Base-by-base conservation (phyloP, 1,140 invertebrate species). In the Drosophila murphyi region DNA sequence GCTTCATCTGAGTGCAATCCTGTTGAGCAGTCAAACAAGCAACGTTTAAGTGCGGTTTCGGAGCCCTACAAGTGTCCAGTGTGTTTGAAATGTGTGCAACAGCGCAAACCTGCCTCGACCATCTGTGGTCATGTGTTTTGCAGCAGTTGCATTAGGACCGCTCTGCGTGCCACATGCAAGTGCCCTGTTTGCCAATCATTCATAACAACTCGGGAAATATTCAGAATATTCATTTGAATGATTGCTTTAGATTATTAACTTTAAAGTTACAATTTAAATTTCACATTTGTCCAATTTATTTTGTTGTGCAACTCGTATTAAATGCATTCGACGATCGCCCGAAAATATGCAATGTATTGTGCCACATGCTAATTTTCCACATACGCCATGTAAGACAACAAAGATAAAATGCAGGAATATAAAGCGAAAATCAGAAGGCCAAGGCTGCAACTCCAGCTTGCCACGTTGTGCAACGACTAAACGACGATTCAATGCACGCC, bases 321-420 rank as follows among this genome's bases (percentile, higher is more conserved):
- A 57, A 32, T 60, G 34, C 3, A 34, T 35, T 48, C 7, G 5
- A 20, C 8, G 7, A 29, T 43, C 51, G 39, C 72, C 37, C 3
- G 4, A 61, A 55, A 54, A 12, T 70, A 80, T 65, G 69, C 68
- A 45, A 56, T 12, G 31, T 10, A 20, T 35, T 34, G 28, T 4
- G n/a, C 6, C 35, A 29, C 56, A 45, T 10, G 29, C 35, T 71
- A 32, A 80, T 70, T 79, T 87, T 70, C 29, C 75, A 34, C 78
- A 73, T 87, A 72, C 79, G 78, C 70, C 71, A 55, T 43, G 75
- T 74, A 37, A 54, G 55, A 37, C 62, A 7, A 45, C 51, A 45
- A 72, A 72, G 71, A 64, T 83, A 77, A 80, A 82, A 55, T 71
- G 61, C 64, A 70, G 67, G 60, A 87, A 81, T 75, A 78, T 75